Evolutionary conservation across 1,140 invertebrate genomes (phyloP), one percentile per base, ranked within the genome.

Genomic region (Drosophila subpulchrella): DNA sequence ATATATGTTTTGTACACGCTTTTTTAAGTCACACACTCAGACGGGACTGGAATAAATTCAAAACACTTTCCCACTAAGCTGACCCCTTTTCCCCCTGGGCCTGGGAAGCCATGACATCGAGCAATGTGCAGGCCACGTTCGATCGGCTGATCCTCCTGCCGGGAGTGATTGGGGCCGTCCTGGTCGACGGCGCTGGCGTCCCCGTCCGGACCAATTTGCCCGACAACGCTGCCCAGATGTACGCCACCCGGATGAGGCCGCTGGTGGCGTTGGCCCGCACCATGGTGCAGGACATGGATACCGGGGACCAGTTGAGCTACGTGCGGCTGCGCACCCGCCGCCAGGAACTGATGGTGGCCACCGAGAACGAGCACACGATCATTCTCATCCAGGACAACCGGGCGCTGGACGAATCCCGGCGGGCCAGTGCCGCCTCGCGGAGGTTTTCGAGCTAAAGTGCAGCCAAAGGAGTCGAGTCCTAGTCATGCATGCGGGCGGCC

Each of bases 401-500:
- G 1, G 12, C 13, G 1, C 39, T 76, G 17, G 73, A 76, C 30
- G 32, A 44, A 30, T 47, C 73, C 10, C 56, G 74, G 4, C 55
- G 62, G 7, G 20, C 1, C 48, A 68, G 20, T 44, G 42, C 42
- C 30, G n/a, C 24, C 44, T 36, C 47, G 27, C 36, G 42, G 6
- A 6, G 17, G 6, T 11, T 1, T 5, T 47, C 32, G n/a, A 48
- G 34, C 57, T 34, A 8, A 48, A 34, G 60, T 34, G 32, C 2
- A 62, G 46, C 42, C 58, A 75, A 68, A 3, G 38, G 15, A n/a
- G 57, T 73, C 42, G 47, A 15, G 48, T 32, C 1, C 30, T 15
- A 17, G 30, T 51, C 8, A n/a, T 32, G 30, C 30, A 66, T 70
- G 83, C 63, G 71, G 83, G 63, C 63, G 71, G 66, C 83, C 88